These are phyloP conservation scores for Epinotia nisella DNA, from an alignment of 2,888 invertebrate species.

Conservation along the genomic window DNA sequence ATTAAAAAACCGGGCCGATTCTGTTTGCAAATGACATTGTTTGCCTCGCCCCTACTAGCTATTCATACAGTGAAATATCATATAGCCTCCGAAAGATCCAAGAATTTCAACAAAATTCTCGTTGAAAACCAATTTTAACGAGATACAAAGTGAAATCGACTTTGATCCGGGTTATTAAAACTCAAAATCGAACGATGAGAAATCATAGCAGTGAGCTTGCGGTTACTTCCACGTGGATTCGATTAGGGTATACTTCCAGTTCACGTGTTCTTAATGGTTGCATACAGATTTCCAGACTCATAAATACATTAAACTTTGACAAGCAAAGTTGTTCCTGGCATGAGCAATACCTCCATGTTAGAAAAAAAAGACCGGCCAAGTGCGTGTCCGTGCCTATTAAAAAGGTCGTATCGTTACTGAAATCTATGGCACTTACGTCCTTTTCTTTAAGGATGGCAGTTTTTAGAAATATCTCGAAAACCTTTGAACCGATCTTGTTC, in stretches of 20 bases:
- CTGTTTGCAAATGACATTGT: slow-evolving; percentile 41
- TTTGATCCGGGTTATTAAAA: not conserved
- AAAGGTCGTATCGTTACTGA: too few relatives aligned
- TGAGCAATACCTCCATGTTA: too few relatives aligned
- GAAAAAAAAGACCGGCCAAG: too few relatives aligned
- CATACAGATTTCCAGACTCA: slow-evolving; percentile 19
- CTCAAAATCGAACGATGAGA: slow-evolving; percentile 3
- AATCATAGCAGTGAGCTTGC: not conserved
- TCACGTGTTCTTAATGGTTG: slow-evolving; percentile 48
- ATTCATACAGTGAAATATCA: slow-evolving; percentile 39
- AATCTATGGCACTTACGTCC: too few relatives aligned
- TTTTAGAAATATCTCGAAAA: too few relatives aligned
- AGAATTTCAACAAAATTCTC: not conserved
- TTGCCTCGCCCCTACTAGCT: slow-evolving; percentile 46
- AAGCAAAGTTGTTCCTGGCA: slow-evolving; percentile 14
- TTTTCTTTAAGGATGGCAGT: too few relatives aligned
- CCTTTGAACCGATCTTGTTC: too few relatives aligned
- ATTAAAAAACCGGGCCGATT: slow-evolving; percentile 31
- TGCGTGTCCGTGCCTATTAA: too few relatives aligned
- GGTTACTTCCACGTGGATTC: slow-evolving; percentile 44
- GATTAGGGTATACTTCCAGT: slow-evolving; percentile 53
- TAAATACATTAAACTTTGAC: slow-evolving; percentile 36
- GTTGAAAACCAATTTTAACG: too few relatives aligned
- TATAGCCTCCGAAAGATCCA: slow-evolving; percentile 7
- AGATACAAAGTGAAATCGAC: not conserved